phyloP scores from a whole-genome alignment of 2,797 vertebrate species.

The Dermochelys coriacea region DNA sequence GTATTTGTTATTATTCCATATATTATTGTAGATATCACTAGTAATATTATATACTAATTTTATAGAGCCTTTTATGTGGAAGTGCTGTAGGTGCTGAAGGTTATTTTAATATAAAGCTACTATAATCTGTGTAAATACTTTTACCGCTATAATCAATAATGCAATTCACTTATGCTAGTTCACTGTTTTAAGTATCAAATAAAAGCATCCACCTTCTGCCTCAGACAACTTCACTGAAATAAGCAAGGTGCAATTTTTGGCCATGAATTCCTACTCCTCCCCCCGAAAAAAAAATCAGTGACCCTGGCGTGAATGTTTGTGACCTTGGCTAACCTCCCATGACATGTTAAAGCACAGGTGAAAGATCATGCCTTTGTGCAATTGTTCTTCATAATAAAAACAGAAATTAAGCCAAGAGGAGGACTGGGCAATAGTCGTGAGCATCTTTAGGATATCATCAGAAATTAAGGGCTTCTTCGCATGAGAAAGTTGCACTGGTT shows the following conservation, averaged over 20 bases:
- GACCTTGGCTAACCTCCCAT: no score
- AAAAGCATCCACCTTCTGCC: background rate
- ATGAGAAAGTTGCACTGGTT: no score
- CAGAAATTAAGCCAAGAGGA: no score
- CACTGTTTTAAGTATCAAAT: no score
- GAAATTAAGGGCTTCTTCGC: no score
- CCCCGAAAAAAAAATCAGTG: background rate
- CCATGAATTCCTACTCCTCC: no score
- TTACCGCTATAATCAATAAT: background rate
- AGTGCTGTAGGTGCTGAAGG: background rate
- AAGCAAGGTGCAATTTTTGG: accelerated
- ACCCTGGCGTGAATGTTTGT: accelerated
- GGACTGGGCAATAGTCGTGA: no score
- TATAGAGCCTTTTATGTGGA: background rate
- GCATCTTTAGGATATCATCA: no score
- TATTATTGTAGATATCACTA: background rate
- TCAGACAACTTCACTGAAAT: background rate
- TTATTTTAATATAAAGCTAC: background rate
- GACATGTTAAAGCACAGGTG: no score
- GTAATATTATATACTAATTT: background rate
- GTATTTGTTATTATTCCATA: background rate
- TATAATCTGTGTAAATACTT: background rate
- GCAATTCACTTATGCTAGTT: no score
- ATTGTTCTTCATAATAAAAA: no score
- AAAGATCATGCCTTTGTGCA: no score